phyloP scores from a whole-genome alignment of 2,797 vertebrate genomes.

The Phoebastria nigripes region DNA sequence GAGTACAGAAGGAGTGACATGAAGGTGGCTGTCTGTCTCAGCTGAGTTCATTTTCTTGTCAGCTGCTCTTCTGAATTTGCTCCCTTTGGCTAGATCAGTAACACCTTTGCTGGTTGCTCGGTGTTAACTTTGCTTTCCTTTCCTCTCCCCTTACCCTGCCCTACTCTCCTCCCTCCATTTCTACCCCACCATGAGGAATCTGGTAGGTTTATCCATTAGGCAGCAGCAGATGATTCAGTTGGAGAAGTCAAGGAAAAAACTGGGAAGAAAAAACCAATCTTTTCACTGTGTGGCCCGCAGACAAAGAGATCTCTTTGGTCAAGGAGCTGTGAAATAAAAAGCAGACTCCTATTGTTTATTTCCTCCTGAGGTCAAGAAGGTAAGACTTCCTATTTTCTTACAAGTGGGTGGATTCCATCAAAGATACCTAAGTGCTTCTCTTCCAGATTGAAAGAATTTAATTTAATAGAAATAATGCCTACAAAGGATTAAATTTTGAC shows the following conservation, averaged over 20 bases:
- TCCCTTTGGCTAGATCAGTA: background rate
- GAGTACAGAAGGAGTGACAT: background rate
- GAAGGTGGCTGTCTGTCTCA: background rate
- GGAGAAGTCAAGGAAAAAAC: background rate
- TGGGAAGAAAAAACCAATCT: background rate
- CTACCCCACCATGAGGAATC: background rate
- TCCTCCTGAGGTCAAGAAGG: background rate
- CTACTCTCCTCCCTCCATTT: background rate
- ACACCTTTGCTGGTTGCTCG: background rate
- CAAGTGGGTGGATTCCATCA: background rate
- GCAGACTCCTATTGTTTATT: background rate
- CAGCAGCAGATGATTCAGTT: background rate
- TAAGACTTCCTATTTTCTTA: background rate
- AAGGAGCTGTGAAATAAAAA: background rate
- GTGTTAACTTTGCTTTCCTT: background rate
- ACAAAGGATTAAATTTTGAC: background rate
- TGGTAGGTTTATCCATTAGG: background rate
- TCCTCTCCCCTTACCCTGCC: background rate
- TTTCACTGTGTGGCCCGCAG: background rate
- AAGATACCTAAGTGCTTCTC: background rate
- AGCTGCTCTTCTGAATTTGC: background rate
- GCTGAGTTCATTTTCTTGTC: background rate
- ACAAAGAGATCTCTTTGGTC: background rate
- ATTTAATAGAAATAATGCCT: background rate
- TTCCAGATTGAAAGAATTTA: background rate